These are phyloP conservation scores for Onthophagus sagittarius DNA, from an alignment of 2,888 invertebrate species.

Conservation along the genomic window DNA sequence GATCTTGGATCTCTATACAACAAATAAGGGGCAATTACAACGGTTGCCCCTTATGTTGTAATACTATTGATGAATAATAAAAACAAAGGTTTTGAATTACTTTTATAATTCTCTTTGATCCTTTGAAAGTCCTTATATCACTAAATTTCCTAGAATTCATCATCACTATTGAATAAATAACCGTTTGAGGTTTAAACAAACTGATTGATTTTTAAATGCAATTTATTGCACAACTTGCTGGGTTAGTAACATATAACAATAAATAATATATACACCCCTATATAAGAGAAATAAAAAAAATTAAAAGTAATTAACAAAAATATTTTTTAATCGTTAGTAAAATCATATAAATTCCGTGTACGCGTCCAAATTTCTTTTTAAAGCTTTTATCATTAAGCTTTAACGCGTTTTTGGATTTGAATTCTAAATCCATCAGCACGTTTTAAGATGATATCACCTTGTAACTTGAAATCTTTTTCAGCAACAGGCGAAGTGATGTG, in stretches of 20 bases:
- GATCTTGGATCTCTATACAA: conserved; percentile 68
- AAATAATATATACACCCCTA: conserved; percentile 19
- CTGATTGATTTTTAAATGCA: conserved; percentile 16
- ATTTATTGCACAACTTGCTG: conserved; percentile 22
- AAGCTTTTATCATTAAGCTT: too few relatives aligned
- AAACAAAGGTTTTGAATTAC: not conserved
- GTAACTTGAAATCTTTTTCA: conserved; percentile 67
- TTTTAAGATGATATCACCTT: conserved; percentile 74
- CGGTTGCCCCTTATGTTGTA: conserved; percentile 59
- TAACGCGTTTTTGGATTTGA: conserved; percentile 30
- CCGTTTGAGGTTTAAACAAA: not conserved
- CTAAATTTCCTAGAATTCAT: too few relatives aligned
- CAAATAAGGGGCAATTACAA: conserved; percentile 62
- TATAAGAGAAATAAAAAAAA: not conserved
- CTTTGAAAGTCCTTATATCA: too few relatives aligned
- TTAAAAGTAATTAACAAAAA: too few relatives aligned
- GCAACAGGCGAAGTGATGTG: conserved; percentile 63
- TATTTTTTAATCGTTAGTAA: too few relatives aligned
- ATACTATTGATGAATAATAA: not conserved
- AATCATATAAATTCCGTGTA: not conserved
- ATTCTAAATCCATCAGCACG: conserved; percentile 69
- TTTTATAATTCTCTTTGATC: not conserved
- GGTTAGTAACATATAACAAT: conserved; percentile 14
- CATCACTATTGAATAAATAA: too few relatives aligned
- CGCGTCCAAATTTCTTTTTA: too few relatives aligned